Base-by-base conservation (phyloP, 2,113 vertebrate genomes). In the Peromyscus californicus region DNA sequence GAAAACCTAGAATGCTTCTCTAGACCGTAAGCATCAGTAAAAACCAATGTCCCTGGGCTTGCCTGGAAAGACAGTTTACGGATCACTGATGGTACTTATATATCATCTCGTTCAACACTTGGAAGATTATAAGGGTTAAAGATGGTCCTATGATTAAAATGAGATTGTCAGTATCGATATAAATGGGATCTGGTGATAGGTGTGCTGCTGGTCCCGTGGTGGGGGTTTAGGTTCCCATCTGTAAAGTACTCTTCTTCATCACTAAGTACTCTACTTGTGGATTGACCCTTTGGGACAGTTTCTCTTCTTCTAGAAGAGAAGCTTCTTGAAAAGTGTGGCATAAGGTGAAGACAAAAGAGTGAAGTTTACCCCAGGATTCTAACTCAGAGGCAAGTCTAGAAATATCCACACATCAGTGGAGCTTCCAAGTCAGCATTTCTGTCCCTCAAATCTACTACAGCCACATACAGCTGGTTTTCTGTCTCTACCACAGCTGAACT, bases 241-340 rank as follows among this genome's bases (percentile, higher is more conserved):
- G 24, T 3, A 5, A 91, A 63, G 15, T 2, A 59, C 11, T 75
- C 16, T 26, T 85, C 74, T 72, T 78, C 86, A 61, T 54, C 67
- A 51, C 42, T 91, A 21, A 83, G 6, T 15, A 39, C 36, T 54
- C 16, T 26, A 16, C 31, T 33, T 54, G 9, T 26, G 5, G 0
- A 0, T 31, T 70, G 39, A 31, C 24, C 22, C 79, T 42, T 90
- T 78, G 26, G 29, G 8, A 54, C 29, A 90, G n/a, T 4, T 95
- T 80, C 51, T n/a, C n/a, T 93, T 93, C 61, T 67, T 84, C 90
- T 79, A 29, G 54, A 96, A 96, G 92, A 9, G 33, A 88, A 95
- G 16, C 22, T 61, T 31, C n/a, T 24, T 29, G 33, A n/a, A 83
- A 29, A 89, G 39, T 10, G 45, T 90, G 45, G 26, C 21, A 78